Evolutionary conservation across 92 coral and sea anemone genomes (phyloP).

Genomic region (Paragorgia papillata): DNA sequence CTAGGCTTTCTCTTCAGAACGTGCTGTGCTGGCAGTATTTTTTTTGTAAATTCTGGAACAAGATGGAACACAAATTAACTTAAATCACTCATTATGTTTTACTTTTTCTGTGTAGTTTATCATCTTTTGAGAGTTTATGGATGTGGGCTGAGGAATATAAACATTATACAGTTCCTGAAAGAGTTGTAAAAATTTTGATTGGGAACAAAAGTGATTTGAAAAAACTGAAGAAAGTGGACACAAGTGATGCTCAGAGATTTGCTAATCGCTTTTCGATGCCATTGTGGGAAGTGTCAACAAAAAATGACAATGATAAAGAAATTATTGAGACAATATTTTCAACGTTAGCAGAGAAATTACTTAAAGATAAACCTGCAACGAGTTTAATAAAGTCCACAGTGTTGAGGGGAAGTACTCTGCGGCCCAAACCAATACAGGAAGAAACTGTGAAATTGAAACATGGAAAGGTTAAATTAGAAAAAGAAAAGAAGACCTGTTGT

Average conservation of each 20-base stretch:
- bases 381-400: background rate
- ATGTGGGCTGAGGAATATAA: constrained; percentile 89
- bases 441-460: constrained; percentile 2
- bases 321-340: constrained; percentile 85
- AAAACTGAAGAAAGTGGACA: constrained; percentile 70
- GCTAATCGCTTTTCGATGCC: constrained; percentile 89
- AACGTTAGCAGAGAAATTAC: constrained; percentile 78
- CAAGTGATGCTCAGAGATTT: constrained; percentile 92
- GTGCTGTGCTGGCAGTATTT: too few relatives aligned
- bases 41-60: too few relatives aligned
- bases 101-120: constrained; percentile 30
- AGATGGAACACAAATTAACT: too few relatives aligned
- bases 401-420: background rate
- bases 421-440: constrained; percentile 10
- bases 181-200: constrained; percentile 83
- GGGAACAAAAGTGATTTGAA: constrained; percentile 95
- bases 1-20: too few relatives aligned
- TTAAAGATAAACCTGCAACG: constrained; percentile 71
- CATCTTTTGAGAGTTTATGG: constrained; percentile 76
- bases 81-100: too few relatives aligned
- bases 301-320: constrained; percentile 80
- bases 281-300: constrained; percentile 93
- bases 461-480: constrained; percentile 24
- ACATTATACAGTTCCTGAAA: constrained; percentile 67
- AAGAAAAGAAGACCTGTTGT: constrained; percentile 30